phyloP scores from a whole-genome alignment of 1,140 invertebrate genomes.

The Drosophila pruinosa region DNA sequence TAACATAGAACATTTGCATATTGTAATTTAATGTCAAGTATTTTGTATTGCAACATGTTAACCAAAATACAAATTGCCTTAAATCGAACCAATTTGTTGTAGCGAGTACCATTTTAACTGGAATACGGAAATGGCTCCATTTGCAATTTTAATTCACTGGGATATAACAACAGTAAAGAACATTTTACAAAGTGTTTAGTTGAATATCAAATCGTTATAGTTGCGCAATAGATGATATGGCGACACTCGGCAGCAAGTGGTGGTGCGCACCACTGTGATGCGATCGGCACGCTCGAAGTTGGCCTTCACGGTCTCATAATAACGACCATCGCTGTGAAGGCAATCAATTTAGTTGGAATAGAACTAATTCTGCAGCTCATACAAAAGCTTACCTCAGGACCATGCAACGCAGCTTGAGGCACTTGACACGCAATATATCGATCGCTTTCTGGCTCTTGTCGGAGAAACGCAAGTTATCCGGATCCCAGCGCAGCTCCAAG shows the following conservation, averaged over 20 bases:
- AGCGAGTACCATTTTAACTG: slow-evolving; percentile 2
- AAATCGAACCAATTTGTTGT: slow-evolving; percentile 18
- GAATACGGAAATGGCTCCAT: neutral
- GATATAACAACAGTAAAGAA: slow-evolving; percentile 26
- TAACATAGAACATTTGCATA: slow-evolving; percentile 33
- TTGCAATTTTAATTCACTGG: neutral
- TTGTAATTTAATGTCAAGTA: slow-evolving; percentile 39
- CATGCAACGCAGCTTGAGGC: slow-evolving; percentile 92
- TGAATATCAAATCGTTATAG: slow-evolving; percentile 97
- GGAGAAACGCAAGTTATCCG: slow-evolving; percentile 98
- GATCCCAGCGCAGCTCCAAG: slow-evolving; percentile 97
- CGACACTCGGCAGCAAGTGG: slow-evolving; percentile 95
- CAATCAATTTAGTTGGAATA: neutral
- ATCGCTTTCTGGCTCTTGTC: slow-evolving; percentile 99
- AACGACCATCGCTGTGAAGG: slow-evolving; percentile 95
- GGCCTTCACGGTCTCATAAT: slow-evolving; percentile 99
- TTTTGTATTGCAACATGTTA: slow-evolving; percentile 43
- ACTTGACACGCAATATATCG: slow-evolving; percentile 94
- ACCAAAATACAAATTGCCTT: slow-evolving; percentile 44
- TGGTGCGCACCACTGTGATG: slow-evolving; percentile 96
- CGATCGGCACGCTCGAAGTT: slow-evolving; percentile 99
- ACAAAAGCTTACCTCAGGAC: slow-evolving; percentile 88
- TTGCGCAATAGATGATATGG: slow-evolving; percentile 95
- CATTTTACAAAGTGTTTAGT: slow-evolving; percentile 84
- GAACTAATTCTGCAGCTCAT: too few species aligned